Base-by-base conservation (phyloP, 2,888 invertebrate species). In the Theretra japonica region DNA sequence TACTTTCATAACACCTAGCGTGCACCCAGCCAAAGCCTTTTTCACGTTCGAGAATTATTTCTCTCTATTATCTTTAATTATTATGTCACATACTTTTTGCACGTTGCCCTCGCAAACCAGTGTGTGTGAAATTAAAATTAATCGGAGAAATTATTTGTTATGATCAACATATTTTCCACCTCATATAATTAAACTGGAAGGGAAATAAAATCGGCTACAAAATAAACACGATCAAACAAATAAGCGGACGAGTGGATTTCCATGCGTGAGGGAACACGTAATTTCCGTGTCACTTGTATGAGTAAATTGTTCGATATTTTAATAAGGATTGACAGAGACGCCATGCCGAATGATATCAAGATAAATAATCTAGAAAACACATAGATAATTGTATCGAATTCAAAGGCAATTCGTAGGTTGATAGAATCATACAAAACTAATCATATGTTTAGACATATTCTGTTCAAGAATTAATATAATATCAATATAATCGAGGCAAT, bases 161-260 rank as follows among this genome's bases (percentile, higher is more conserved):
- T 21, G n/a, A 62, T 33, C 33, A 21, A 59, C 17, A 33, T 33
- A 62, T 23, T 41, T 48, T 41, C 19, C 11, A 41, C 41, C 41
- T 41, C 21, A 41, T 21, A 41, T 21, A 1, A 65, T 65, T 41
- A 41, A 41, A 65, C 21, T 17, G 5, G 19, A 33, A 62, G 21
- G 62, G 8, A 30, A 30, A n/a, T 60, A 60, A 41, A 65, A 23
- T 48, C 15, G 5, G 21, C 21, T 23, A 41, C 30, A 33, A 62
- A 65, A 15, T 65, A 65, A 65, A 65, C 62, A 65, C 6, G 62
- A 41, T 65, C 62, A 65, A 41, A 65, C 62, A 65, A 41, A 65
- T 41, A 17, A 11, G 8, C 62, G 62, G 21, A 41, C 41, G 21
- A 65, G 23, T 65, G 41, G 41, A 21, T 23, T 65, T 65, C 41